Evolutionary conservation across 2,797 vertebrate genomes (phyloP), one percentile per base, ranked within the genome.

Genomic region (Crax fasciolata): DNA sequence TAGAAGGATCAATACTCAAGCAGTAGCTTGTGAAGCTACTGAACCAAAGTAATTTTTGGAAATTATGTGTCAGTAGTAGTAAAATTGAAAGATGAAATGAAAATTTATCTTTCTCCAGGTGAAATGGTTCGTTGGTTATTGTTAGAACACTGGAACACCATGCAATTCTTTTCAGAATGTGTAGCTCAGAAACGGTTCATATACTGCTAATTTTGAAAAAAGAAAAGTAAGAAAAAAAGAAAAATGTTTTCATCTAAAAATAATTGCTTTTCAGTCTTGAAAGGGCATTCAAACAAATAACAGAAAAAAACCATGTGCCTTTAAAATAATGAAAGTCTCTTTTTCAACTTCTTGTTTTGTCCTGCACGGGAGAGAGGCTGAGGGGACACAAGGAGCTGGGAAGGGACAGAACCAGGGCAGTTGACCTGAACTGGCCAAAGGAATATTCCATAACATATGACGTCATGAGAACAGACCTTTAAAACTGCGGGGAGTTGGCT

Each of bases 251-350:
- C 3, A 54, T 35, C 3, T 63, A 72, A 75, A 94, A 91, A n/a
- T 30, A 66, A 61, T 79, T 55, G 23, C 17, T 71, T 82, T 87
- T 92, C 27, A 30, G 24, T 86, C 24, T 84, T 78, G 35, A 9
- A 85, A 35, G 28, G 5, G 5, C 27, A 49, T 93, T 77, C 57
- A 87, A 65, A 89, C 44, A 49, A 62, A 46, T 21, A 84, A 32
- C 67, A 80, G 84, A n/a, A 67, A 62, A 93, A 97, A 79, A 18
- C 35, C 48, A 74, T 87, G 70, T 43, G 11, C 6, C 28, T 90
- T 90, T 76, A 39, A 89, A 76, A 59, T 30, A 41, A 19, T 52
- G 49, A 63, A 63, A 78, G 5, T 39, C 27, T 14, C 15, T 80
- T 74, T 43, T 43, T 43, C 41, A 43, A 15, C 15, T 12, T 43